These are phyloP conservation scores for Chaetophractus vellerosus DNA, from an alignment of 2,797 vertebrate species.

Conservation along the genomic window DNA sequence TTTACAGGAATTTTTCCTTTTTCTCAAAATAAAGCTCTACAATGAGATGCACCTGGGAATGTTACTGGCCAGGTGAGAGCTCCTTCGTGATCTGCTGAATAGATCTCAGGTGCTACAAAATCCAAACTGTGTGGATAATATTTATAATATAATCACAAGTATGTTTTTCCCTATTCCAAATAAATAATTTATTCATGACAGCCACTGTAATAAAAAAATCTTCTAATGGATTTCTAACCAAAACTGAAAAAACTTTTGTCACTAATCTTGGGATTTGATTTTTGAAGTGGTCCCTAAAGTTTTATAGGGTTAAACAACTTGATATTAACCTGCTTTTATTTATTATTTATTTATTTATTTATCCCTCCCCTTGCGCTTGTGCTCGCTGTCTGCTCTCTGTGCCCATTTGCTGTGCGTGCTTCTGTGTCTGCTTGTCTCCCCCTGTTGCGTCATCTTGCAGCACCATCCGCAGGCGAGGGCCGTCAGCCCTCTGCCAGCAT, in stretches of 20 bases:
- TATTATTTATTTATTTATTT: too few species aligned
- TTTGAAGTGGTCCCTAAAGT: neutral
- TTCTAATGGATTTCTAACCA: neutral
- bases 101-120: neutral
- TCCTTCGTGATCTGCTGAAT: neutral
- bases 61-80: neutral
- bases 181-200: neutral
- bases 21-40: constrained; percentile 24
- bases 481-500: too few species aligned
- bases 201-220: neutral
- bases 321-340: neutral
- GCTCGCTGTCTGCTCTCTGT: too few species aligned
- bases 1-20: neutral
- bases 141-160: neutral
- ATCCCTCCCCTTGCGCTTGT: too few species aligned
- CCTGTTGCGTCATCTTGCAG: too few species aligned
- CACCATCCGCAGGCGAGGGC: too few species aligned
- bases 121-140: neutral
- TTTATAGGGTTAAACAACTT: neutral
- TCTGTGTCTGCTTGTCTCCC: too few species aligned
- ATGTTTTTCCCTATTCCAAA: neutral
- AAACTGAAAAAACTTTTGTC: neutral
- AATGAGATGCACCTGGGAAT: neutral
- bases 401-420: too few species aligned
- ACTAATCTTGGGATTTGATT: neutral